phyloP scores from a whole-genome alignment of 2,888 invertebrate species.

The Brenthis daphne region DNA sequence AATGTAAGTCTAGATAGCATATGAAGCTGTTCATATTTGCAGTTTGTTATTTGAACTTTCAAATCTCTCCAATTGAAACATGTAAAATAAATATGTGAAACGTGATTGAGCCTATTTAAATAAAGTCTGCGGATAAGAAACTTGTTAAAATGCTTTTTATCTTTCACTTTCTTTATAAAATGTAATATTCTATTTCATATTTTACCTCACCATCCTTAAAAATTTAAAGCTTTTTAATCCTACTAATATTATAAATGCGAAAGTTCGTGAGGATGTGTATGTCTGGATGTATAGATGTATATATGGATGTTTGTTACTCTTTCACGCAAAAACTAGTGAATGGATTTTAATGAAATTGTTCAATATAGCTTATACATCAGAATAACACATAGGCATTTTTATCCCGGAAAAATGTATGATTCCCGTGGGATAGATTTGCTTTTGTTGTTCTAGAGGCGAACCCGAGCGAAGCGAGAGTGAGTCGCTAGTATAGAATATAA shows the following conservation, averaged over 20 bases:
- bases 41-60: slow-evolving; percentile 74
- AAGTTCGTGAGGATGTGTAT: too few relatives aligned
- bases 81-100: slow-evolving; percentile 60
- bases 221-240: neutral
- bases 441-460: too few relatives aligned
- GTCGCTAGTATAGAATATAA: neutral
- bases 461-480: too few relatives aligned
- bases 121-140: slow-evolving; percentile 42
- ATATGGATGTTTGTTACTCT: too few relatives aligned
- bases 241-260: too few relatives aligned
- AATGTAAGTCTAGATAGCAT: slow-evolving; percentile 52
- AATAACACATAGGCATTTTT: too few relatives aligned
- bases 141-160: slow-evolving; percentile 36
- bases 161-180: slow-evolving; percentile 2
- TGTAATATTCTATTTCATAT: neutral
- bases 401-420: too few relatives aligned
- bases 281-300: too few relatives aligned
- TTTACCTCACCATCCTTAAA: neutral
- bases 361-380: too few relatives aligned
- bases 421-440: too few relatives aligned
- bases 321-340: too few relatives aligned
- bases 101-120: slow-evolving; percentile 56
- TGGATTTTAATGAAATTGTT: too few relatives aligned
- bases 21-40: slow-evolving; percentile 62
- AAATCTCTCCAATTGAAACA: slow-evolving; percentile 72